phyloP scores from a whole-genome alignment of 2,113 vertebrate genomes.

The Anser brachyrhynchus region DNA sequence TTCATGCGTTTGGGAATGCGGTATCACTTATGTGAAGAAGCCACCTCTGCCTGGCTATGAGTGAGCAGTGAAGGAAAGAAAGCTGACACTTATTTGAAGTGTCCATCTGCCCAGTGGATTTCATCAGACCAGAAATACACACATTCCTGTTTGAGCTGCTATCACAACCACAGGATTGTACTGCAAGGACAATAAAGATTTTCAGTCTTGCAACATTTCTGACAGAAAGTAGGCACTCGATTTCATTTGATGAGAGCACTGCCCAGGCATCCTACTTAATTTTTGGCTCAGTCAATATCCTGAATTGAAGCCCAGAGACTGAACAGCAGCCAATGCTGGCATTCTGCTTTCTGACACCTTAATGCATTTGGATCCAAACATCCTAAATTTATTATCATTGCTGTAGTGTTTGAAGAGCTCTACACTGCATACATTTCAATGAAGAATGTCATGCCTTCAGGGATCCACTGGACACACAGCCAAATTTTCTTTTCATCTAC shows the following conservation, averaged over 20 bases:
- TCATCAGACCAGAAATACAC: neutral
- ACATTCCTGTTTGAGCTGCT: neutral
- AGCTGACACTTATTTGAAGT: neutral
- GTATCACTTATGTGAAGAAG: neutral
- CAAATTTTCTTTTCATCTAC: neutral
- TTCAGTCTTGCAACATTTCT: neutral
- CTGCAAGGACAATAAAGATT: neutral
- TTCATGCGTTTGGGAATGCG: neutral
- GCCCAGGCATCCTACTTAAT: neutral
- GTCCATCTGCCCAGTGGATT: neutral
- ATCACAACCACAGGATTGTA: neutral
- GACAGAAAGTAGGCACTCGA: neutral
- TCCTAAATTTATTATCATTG: constrained; percentile 6
- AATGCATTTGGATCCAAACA: constrained; percentile 11
- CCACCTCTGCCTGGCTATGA: neutral
- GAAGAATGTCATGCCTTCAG: neutral
- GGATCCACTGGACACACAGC: neutral
- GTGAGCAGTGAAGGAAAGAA: neutral
- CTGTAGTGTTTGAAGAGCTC: neutral
- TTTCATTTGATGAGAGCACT: neutral
- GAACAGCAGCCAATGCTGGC: constrained; percentile 16
- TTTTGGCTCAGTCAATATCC: constrained; percentile 8
- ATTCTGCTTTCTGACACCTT: constrained; percentile 28
- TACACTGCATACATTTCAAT: neutral
- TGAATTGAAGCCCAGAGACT: constrained; percentile 7